A percentile compares a stretch with the other conserved stretches of the same genome.
Conservation (phyloP, 2,797 vertebrate genomes). For the Betta splendens region DNA sequence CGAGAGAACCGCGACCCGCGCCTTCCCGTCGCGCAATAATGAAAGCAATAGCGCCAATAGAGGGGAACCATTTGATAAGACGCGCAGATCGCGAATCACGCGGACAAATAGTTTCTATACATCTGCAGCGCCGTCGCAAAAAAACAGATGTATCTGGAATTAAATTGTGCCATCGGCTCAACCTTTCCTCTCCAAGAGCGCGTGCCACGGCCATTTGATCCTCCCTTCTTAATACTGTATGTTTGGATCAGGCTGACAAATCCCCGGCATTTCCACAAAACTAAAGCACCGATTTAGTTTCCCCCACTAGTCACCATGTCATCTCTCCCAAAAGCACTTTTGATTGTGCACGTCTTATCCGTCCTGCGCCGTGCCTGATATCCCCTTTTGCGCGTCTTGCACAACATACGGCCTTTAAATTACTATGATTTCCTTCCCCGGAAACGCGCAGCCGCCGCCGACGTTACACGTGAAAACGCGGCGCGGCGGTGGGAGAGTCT, state of each 20-base stretch:
- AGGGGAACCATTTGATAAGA: background rate
- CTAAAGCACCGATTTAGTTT: conserved; percentile 49
- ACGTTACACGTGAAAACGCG: conserved; percentile 1
- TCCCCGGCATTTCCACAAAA: conserved; percentile 59
- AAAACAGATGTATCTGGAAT: conserved; percentile 59
- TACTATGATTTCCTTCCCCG: background rate
- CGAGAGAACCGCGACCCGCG: background rate
- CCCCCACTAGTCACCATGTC: conserved; percentile 15
- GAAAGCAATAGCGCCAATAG: background rate
- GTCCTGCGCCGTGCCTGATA: conserved; percentile 12
- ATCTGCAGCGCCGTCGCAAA: conserved; percentile 22
- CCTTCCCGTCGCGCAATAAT: too few species aligned
- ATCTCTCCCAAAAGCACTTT: conserved; percentile 31
- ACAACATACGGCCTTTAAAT: conserved; percentile 18
- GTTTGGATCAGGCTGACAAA: conserved; percentile 67
- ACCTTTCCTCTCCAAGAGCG: conserved; percentile 45
- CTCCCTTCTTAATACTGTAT: conserved; percentile 50
- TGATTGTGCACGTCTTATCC: conserved; percentile 23
- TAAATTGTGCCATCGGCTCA: conserved; percentile 40
- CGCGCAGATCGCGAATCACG: conserved; percentile 20
- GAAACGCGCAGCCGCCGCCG: background rate
- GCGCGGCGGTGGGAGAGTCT: conserved; percentile 17
- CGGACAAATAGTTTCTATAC: conserved; percentile 13
- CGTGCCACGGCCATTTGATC: conserved; percentile 55
- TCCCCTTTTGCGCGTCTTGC: conserved; percentile 18